Evolutionary conservation across 2,797 vertebrate species (phyloP), one percentile per base, ranked within the genome.

Genomic region (Liasis olivaceus): DNA sequence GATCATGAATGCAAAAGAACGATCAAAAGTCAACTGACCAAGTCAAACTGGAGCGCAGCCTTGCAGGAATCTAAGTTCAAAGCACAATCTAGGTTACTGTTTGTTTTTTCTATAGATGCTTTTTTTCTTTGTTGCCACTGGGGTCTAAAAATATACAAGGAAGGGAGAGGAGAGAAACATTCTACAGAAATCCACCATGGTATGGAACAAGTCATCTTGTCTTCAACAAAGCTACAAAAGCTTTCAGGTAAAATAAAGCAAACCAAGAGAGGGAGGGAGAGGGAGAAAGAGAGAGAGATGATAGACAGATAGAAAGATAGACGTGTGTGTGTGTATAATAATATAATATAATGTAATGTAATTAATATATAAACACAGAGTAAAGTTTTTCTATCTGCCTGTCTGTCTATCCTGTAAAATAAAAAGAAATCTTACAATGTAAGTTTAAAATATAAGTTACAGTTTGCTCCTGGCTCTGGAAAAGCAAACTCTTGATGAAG

Each of bases 401-500:
- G 85, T 28, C 7, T 91, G 92, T 93, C 85, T 51, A 87, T 62
- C 91, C 90, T 90, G 93, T 42, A 15, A n/a, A 95, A 93, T 87
- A 87, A 89, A 94, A 93, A 6, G 13, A 63, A 91, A 90, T 4
- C 60, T 60, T 89, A 88, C 42, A 95, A 91, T 92, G 87, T 51
- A 64, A 90, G 26, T 92, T 94, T 91, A 88, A 91, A 62, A 4
- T 90, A 92, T 92, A 95, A 26, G 0, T 62, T 86, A n/a, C 47
- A 77, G 85, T 51, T 87, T 89, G 5, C 66, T 77, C 92, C 90
- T 54, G 42, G 92, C 91, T 54, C 63, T 1, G 26, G 85, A 94
- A 91, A 96, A 92, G 51, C 85, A 89, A 93, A 84, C 63, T 64
- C 4, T 17, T 54, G 60, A 47, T 26, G 93, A 95, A 91, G 89